A percentile compares a stretch with the other conserved stretches of the same genome.
phyloP scores from a whole-genome alignment of 92 coral and sea anemone species.

The Micromussa lordhowensis region DNA sequence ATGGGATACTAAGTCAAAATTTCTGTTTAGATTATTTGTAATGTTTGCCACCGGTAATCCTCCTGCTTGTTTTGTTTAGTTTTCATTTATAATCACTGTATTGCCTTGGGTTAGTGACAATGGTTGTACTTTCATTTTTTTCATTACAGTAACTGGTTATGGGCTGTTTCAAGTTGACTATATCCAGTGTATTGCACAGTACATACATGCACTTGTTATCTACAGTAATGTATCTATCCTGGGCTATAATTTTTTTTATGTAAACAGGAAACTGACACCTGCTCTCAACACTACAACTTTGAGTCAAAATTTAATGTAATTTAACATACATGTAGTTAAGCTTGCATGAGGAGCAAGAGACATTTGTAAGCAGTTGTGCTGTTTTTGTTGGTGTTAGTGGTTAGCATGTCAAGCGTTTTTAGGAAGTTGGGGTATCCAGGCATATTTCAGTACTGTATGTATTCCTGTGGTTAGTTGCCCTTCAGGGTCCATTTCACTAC shows the following conservation, averaged over 20 bases:
- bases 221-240: neutral
- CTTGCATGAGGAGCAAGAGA: too few species aligned
- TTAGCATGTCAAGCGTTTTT: too few species aligned
- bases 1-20: neutral
- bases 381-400: too few species aligned
- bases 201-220: neutral
- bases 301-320: too few species aligned
- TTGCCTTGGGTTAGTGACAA: neutral
- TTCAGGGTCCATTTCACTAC: too few species aligned
- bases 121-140: neutral
- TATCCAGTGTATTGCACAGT: neutral
- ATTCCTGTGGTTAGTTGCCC: too few species aligned
- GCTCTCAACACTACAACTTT: neutral
- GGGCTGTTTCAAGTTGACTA: neutral
- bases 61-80: neutral
- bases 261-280: slow-evolving; percentile 19
- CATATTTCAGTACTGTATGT: too few species aligned
- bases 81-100: neutral
- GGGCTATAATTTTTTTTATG: neutral
- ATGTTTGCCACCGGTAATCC: slow-evolving; percentile 20
- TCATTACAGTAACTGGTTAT: neutral
- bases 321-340: too few species aligned
- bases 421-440: too few species aligned
- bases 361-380: too few species aligned
- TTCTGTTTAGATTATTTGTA: neutral